Evolutionary conservation across 2,888 invertebrate genomes (phyloP), one percentile per base, ranked within the genome.

Genomic region (Bibio marci): DNA sequence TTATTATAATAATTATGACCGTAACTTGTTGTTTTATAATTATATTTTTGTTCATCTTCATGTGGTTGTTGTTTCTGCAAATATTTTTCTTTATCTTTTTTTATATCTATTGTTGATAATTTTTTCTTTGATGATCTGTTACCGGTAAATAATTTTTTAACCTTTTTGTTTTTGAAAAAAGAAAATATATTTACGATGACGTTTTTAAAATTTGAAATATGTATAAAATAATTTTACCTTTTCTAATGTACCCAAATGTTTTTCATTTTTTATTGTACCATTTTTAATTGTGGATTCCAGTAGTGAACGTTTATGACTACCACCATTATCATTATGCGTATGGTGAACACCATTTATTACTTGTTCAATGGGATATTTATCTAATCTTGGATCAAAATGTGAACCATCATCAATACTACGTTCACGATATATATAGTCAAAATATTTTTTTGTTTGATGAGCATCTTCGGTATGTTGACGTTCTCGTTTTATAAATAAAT

Each of bases 401-500:
- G 75, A 76, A 41, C 75, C 74, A 52, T 76, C 76, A 48, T 78
- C 77, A 43, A 70, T 72, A 52, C 73, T 70, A 33, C 70, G 59
- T 49, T 71, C 71, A 31, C 71, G 62, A 25, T 69, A 68, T 4
- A 65, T 56, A 41, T 45, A 64, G 42, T 69, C 69, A 35, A 69
- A 67, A 45, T 66, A 65, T 43, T 66, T 68, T 46, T 46, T 52
- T 45, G 43, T 49, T 35, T 59, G 54, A 35, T 64, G 59, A 25
- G 62, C 63, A 48, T 69, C 66, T 50, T 80, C 80, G 22, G 79
- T 76, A 49, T 81, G 80, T 45, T 75, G 71, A 39, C 79, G 66
- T 56, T 82, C 82, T 52, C 73, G 79, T 44, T 74, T 77, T 43
- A 82, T 68, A 48, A 82, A 72, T 43, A 76, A 57, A 37, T 78